Evolutionary conservation across 2,888 invertebrate species (phyloP), one percentile per base, ranked within the genome.

Genomic region (Ophioninae sp.): DNA sequence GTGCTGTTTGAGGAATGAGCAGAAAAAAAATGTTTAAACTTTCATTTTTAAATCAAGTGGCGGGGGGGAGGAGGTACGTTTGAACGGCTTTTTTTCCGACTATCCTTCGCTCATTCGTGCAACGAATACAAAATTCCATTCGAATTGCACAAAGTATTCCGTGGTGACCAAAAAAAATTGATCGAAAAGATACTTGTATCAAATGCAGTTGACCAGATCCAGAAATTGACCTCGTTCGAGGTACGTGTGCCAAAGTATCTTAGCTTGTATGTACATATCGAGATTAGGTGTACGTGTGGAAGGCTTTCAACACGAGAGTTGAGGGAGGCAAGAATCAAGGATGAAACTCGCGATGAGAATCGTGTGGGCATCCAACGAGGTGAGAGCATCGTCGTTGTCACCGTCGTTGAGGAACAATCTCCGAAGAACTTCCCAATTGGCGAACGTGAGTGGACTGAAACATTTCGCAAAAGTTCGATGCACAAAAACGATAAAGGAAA

Each of bases 391-490:
- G 23, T 77, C 44, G 59, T 69, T 30, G 65, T 64, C 65, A n/a
- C 65, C 41, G 41, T 72, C 81, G 78, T 78, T 75, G 75, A 62
- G 72, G 81, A 84, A 84, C 81, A 84, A 81, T 84, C 84, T 84
- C 81, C 78, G 84, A 84, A 76, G 84, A 84, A 84, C 81, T 84
- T 84, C 76, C 81, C 84, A 81, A 84, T 84, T 79, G 84, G 79
- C 44, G 81, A 10, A 84, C 84, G 84, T 84, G 84, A 84, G 84
- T 68, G 68, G 84, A 84, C 81, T 84, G 76, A 44, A 81, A 81
- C 75, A 75, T 79, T 81, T 75, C 68, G 70, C 61, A 21, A 84
- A 81, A 84, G 81, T 84, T 84, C 56, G 56, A 21, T 73, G 72
- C 7, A 70, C 20, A 80, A 74, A 78, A 72, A 81, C 39, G 13